Evolutionary conservation across 2,113 vertebrate species (phyloP).

Genomic region (Ciconia boyciana): DNA sequence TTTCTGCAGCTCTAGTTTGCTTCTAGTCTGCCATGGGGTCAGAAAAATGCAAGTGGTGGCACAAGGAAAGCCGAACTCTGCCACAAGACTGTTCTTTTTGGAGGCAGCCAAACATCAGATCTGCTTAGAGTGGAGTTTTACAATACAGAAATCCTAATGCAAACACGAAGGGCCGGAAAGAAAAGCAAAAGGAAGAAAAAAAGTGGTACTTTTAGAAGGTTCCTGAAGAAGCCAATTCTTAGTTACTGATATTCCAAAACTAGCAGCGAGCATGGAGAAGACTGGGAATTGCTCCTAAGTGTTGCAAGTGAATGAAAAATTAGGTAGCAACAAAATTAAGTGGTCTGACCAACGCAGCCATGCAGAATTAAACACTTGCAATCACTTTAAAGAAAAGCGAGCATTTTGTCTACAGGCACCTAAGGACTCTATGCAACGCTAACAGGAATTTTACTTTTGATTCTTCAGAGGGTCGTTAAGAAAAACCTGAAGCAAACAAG

Average conservation of each 20-base stretch:
- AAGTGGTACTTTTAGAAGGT: not conserved
- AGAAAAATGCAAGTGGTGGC: not conserved
- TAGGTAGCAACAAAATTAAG: not conserved
- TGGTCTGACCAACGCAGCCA: fast-evolving
- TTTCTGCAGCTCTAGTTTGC: not conserved
- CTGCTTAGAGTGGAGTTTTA: not conserved
- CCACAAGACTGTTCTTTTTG: not conserved
- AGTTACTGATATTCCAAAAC: not conserved
- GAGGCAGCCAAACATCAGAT: not conserved
- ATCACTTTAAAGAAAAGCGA: not conserved
- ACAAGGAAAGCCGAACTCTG: not conserved
- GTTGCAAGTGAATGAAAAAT: not conserved
- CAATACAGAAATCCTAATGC: not conserved
- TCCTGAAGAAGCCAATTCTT: not conserved
- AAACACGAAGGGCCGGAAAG: not conserved
- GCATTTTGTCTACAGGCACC: not conserved
- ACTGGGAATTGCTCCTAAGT: not conserved
- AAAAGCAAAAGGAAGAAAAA: not conserved
- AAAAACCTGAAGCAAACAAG: not conserved
- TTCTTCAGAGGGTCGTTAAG: not conserved
- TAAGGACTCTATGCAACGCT: not conserved
- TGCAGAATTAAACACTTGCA: not conserved
- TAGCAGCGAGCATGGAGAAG: not conserved
- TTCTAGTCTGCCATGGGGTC: not conserved
- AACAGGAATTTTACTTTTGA: not conserved